Evolutionary conservation across 2,113 vertebrate species (phyloP), one percentile per base, ranked within the genome.

Genomic region (Agapornis roseicollis): DNA sequence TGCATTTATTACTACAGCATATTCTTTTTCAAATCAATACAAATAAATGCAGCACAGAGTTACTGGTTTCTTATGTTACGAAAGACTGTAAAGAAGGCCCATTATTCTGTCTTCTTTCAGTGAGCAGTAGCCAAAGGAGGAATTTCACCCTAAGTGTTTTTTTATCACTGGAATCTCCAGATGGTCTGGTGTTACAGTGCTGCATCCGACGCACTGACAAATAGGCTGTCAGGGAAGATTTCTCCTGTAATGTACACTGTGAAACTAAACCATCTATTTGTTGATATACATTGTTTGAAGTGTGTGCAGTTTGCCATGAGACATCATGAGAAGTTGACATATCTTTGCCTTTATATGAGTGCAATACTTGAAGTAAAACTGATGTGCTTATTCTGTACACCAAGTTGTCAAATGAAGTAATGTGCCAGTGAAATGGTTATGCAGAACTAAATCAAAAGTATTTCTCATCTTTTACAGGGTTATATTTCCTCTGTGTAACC

Each of bases 251-350:
- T 91, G 85, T 96, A 96, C 90, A 93, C 93, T 96, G 94, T 95
- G 94, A 97, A 95, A 93, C 9, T 25, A 95, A 94, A 88, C 60
- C 88, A 91, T 87, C 82, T 83, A 89, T 93, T 93, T 96, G 94
- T 97, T 96, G 95, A 92, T 86, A 95, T 79, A 96, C 90, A 91
- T 88, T 95, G 80, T 95, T 91, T 94, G 65, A 90, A 96, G 72
- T 76, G 69, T 90, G 52, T 96, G 82, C 60, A 88, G 79, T 90
- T 95, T 96, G 82, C 72, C 72, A 88, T 90, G 80, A 91, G 88
- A 83, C 56, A 76, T 84, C 72, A 74, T 55, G 39, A 61, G 72
- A 86, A 93, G 88, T 71, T 93, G 88, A 83, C 76, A 85, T 1
- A 6, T 88, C 56, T 80, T 93, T 71, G 55, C 74, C 42, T 70